phyloP scores from a whole-genome alignment of 2,888 invertebrate genomes.

The Drosophila sordidula region DNA sequence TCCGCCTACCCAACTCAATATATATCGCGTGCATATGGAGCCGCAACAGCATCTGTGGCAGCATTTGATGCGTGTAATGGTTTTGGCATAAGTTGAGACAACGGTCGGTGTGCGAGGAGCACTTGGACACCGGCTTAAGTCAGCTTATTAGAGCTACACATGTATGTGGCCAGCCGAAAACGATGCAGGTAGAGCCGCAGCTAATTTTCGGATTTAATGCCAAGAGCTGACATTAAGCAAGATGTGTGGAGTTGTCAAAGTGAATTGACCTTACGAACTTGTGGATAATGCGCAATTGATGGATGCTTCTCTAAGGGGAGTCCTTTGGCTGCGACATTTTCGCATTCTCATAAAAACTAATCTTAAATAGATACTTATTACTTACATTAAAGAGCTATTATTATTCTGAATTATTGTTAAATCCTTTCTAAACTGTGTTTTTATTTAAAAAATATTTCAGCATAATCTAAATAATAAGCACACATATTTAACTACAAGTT shows the following conservation, averaged over 20 bases:
- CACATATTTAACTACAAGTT: too few species aligned
- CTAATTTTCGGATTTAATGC: conserved; percentile 58
- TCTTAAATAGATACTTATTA: neutral
- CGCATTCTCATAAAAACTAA: too few species aligned
- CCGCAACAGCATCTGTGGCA: conserved; percentile 24
- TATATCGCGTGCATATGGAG: conserved; percentile 6
- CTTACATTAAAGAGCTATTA: too few species aligned
- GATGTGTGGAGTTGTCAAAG: conserved; percentile 33
- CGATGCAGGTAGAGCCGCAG: conserved; percentile 32
- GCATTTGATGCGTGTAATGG: conserved; percentile 61
- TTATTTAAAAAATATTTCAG: too few species aligned
- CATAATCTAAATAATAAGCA: too few species aligned
- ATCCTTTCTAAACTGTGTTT: too few species aligned
- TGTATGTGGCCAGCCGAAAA: conserved; percentile 45
- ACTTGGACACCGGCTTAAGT: conserved; percentile 66
- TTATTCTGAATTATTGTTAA: too few species aligned
- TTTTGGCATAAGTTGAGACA: conserved; percentile 19
- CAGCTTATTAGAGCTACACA: conserved; percentile 63
- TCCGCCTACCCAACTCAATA: neutral
- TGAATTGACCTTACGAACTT: conserved; percentile 46
- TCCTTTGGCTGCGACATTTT: neutral
- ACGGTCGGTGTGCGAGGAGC: neutral
- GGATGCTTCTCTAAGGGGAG: neutral
- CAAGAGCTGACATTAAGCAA: conserved; percentile 24
- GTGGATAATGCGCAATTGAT: conserved; percentile 28